A percentile compares a stretch with the other conserved stretches of the same genome.
Evolutionary conservation across 1,140 invertebrate species (phyloP).

Genomic region (Oryzaephilus surinamensis): DNA sequence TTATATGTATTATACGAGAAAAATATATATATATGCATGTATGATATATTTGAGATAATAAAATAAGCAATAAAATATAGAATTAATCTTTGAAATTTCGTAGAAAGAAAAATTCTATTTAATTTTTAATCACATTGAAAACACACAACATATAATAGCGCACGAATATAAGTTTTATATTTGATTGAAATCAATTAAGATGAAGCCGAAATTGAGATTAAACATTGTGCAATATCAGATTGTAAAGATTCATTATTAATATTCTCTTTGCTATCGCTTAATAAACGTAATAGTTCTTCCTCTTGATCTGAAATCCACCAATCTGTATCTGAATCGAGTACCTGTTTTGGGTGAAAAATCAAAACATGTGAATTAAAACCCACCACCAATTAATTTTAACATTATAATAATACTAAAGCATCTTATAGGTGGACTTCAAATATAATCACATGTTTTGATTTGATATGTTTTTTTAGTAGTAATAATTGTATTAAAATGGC

Average conservation of each 20-base stretch:
- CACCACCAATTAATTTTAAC: constrained; percentile 15
- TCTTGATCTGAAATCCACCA: constrained; percentile 72
- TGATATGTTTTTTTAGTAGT: constrained; percentile 8
- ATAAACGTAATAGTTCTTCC: constrained; percentile 63
- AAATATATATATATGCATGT: too few relatives aligned
- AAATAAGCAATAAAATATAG: too few relatives aligned
- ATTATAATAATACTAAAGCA: constrained; percentile 5
- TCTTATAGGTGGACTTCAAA: constrained; percentile 29
- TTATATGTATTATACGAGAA: too few relatives aligned
- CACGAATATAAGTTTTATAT: too few relatives aligned
- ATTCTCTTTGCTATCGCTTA: constrained; percentile 38
- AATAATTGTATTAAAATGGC: constrained; percentile 1
- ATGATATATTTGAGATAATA: too few relatives aligned
- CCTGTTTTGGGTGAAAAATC: constrained; percentile 35
- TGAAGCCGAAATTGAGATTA: too few relatives aligned
- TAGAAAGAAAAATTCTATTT: constrained; percentile 1
- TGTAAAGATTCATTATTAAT: constrained; percentile 32
- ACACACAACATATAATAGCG: constrained; percentile 6
- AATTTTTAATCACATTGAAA: neutral
- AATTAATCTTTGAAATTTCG: too few relatives aligned
- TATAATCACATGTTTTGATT: constrained; percentile 28
- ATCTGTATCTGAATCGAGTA: constrained; percentile 56
- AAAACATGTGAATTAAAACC: constrained; percentile 33
- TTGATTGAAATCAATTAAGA: too few relatives aligned
- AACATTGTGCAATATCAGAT: constrained; percentile 31